Evolutionary conservation across 2,113 vertebrate genomes (phyloP).

Genomic region (Bucco capensis): DNA sequence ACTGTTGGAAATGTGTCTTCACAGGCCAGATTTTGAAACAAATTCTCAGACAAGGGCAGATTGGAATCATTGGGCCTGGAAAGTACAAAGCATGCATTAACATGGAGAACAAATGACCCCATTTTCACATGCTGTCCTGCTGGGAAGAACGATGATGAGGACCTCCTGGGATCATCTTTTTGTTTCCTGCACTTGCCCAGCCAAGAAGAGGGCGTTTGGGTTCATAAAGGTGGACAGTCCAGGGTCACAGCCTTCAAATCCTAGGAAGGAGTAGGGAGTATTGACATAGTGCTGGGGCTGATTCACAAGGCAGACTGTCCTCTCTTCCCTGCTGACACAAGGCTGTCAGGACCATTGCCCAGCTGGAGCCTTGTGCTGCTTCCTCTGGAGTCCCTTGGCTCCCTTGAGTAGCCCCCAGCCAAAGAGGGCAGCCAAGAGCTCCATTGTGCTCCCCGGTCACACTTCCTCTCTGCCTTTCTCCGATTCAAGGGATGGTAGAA

Average conservation of each 20-base stretch:
- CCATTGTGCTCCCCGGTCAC: not conserved
- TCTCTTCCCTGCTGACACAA: not conserved
- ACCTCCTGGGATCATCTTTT: not conserved
- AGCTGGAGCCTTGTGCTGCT: not conserved
- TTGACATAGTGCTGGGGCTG: not conserved
- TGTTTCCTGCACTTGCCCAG: not conserved
- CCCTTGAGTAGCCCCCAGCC: not conserved
- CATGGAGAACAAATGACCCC: not conserved
- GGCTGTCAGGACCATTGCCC: not conserved
- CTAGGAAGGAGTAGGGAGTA: not conserved
- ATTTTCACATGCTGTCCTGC: not conserved
- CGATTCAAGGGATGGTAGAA: not conserved
- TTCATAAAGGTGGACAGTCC: not conserved
- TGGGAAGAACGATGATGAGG: not conserved
- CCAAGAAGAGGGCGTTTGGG: not conserved
- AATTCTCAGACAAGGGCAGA: not conserved
- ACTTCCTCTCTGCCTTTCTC: not conserved
- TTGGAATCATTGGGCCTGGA: not conserved
- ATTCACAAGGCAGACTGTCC: not conserved
- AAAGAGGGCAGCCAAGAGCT: constrained; percentile 32
- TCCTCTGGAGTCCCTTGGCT: constrained; percentile 1
- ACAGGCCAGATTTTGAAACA: not conserved
- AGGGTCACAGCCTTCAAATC: not conserved
- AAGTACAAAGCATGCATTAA: not conserved
- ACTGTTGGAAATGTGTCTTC: not conserved